Conservation (phyloP, 1,140 invertebrate genomes). For the Heliconius hermathena region DNA sequence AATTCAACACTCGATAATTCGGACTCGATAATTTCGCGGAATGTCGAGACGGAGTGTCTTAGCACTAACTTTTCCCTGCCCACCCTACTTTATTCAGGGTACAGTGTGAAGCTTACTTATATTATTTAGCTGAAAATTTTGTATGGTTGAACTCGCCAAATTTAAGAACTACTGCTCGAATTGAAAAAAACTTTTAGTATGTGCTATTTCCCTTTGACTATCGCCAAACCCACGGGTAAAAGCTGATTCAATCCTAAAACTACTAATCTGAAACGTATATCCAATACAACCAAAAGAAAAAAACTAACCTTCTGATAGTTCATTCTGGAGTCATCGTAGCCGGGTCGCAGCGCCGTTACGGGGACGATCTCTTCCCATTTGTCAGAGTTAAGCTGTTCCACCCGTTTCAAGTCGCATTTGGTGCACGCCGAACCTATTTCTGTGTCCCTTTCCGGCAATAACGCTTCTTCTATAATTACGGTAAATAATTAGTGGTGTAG, state of each 20-base stretch:
- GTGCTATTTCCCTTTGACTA: too few species aligned
- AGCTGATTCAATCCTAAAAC: neutral
- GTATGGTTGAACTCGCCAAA: too few species aligned
- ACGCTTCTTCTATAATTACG: conserved; percentile 75
- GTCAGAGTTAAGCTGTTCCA: conserved; percentile 79
- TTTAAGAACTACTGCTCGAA: too few species aligned
- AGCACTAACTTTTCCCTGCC: too few species aligned
- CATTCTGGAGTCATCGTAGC: conserved; percentile 83
- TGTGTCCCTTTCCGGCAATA: conserved; percentile 74
- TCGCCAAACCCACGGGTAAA: too few species aligned
- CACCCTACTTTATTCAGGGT: too few species aligned
- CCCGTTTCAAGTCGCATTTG: conserved; percentile 73
- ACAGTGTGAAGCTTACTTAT: too few species aligned
- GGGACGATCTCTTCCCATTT: conserved; percentile 84
- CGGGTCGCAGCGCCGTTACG: conserved; percentile 80
- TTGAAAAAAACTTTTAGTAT: too few species aligned
- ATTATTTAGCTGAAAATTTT: too few species aligned
- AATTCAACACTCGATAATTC: too few species aligned
- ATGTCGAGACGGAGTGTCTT: too few species aligned
- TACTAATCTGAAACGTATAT: neutral
- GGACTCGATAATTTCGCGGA: too few species aligned
- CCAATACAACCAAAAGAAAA: neutral
- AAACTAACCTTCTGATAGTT: conserved; percentile 81
- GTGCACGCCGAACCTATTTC: conserved; percentile 81
- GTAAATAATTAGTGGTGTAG: conserved; percentile 38